Base-by-base conservation (phyloP, 2,888 invertebrate genomes). In the Dorcus parallelipipedus region DNA sequence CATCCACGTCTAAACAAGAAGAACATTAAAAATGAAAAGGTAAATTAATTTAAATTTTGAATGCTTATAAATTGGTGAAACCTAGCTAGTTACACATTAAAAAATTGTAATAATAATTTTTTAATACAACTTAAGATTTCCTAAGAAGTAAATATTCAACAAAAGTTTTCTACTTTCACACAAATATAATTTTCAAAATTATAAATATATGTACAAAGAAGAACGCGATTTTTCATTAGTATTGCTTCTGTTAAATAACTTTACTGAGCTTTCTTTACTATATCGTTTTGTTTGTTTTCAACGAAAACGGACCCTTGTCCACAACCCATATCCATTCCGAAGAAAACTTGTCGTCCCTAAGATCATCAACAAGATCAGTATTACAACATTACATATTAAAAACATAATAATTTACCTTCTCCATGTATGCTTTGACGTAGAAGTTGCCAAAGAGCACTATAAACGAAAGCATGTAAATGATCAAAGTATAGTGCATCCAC, bases 401-500 rank as follows among this genome's bases (percentile, higher is more conserved):
- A 49, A 14, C 1, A 14, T 14, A 20, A 57, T 26, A 3, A 8
- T 66, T 79, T 73, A 89, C 90, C 84, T 86, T 89, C 40, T 87
- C 87, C 73, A 89, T 81, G 72, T 91, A 92, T 0, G 90, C 89
- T 75, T 90, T 89, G 72, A 87, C 84, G 76, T 94, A 94, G 80
- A 94, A 94, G 75, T 90, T 91, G 54, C 92, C 92, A 72, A 94
- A 94, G 14, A 94, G 84, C 0, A 91, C 85, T 66, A 95, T 89
- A 79, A 94, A 94, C 3, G 93, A 90, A 68, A 90, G 81, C 92
- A 94, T 93, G 78, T 94, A 95, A 58, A 90, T 79, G 61, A 92
- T 90, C 52, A 93, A 86, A 0, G 90, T 87, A 75, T 92, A 91
- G 74, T 92, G 91, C 88, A 94, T 90, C 93, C 93, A 93, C n/a